These are phyloP conservation scores for Cyanocitta stelleri DNA, from an alignment of 2,113 vertebrate species.

Conservation along the genomic window DNA sequence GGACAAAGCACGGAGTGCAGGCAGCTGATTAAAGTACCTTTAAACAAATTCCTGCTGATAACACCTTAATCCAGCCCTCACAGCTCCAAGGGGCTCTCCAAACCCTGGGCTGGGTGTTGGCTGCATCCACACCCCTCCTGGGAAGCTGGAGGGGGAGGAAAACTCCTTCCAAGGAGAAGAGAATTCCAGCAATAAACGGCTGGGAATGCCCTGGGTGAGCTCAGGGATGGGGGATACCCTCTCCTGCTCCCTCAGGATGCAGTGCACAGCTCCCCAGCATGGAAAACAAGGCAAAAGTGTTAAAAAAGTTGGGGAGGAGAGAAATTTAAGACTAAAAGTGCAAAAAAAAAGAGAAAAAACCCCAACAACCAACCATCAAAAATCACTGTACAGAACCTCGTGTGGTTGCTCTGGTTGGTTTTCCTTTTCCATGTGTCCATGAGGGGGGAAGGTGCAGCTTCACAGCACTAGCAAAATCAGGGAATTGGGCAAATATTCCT, in stretches of 20 bases:
- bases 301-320: not conserved
- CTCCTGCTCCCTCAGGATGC: not conserved
- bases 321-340: not conserved
- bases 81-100: not conserved
- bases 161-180: not conserved
- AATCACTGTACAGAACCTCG: rapidly evolving
- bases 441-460: not conserved
- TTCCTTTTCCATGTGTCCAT: not conserved
- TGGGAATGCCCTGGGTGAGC: not conserved
- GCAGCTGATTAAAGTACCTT: not conserved
- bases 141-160: not conserved
- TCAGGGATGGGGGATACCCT: not conserved
- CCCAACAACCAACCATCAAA: not conserved
- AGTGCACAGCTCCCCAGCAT: rapidly evolving
- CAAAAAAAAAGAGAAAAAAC: not conserved
- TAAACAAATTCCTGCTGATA: not conserved
- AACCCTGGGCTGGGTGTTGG: not conserved
- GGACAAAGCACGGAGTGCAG: not conserved
- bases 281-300: not conserved
- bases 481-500: not conserved
- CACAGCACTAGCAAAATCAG: not conserved
- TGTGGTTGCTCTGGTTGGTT: not conserved
- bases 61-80: not conserved
- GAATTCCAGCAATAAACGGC: not conserved
- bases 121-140: not conserved